These are phyloP conservation scores for Petrocephalus schoutedeni DNA, from an alignment of 2,797 vertebrate species.

Conservation along the genomic window DNA sequence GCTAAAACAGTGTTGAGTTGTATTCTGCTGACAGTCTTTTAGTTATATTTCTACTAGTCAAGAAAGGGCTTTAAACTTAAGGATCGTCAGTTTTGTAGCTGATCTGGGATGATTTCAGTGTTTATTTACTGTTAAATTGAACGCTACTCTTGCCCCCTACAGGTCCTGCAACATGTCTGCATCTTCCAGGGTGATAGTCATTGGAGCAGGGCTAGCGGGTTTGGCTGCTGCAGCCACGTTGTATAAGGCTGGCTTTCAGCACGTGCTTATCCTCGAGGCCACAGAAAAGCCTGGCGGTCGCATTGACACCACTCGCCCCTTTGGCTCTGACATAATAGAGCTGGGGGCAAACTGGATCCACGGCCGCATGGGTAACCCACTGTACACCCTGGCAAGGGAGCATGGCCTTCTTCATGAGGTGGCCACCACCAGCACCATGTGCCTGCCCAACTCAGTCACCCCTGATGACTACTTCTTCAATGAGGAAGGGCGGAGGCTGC, in stretches of 20 bases:
- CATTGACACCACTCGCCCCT: constrained; percentile 45
- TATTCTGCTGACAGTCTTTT: not conserved
- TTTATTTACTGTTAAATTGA: not conserved
- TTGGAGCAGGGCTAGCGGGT: constrained; percentile 53
- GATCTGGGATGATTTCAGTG: not conserved
- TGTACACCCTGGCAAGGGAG: constrained; percentile 46
- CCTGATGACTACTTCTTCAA: constrained; percentile 48
- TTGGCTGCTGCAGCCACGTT: constrained; percentile 44
- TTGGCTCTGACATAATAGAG: constrained; percentile 46
- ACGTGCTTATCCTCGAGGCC: constrained; percentile 47
- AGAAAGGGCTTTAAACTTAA: not conserved
- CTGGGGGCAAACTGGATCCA: constrained; percentile 57
- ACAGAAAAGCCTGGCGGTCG: constrained; percentile 46
- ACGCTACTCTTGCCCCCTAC: not conserved
- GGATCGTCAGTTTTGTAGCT: not conserved
- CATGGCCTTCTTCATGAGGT: constrained; percentile 42
- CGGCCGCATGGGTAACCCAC: constrained; percentile 47
- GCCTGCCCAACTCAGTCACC: constrained; percentile 37
- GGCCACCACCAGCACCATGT: constrained; percentile 27
- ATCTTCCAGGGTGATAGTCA: constrained; percentile 40
- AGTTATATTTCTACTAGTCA: not conserved
- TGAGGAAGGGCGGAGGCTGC: constrained; percentile 41
- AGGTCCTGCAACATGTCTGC: not conserved
- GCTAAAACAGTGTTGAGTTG: not conserved
- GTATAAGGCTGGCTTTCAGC: constrained; percentile 39